Conservation (phyloP, 30 jellyfish, hydroid and myxozoan species). For the Catostylus mosaicus region DNA sequence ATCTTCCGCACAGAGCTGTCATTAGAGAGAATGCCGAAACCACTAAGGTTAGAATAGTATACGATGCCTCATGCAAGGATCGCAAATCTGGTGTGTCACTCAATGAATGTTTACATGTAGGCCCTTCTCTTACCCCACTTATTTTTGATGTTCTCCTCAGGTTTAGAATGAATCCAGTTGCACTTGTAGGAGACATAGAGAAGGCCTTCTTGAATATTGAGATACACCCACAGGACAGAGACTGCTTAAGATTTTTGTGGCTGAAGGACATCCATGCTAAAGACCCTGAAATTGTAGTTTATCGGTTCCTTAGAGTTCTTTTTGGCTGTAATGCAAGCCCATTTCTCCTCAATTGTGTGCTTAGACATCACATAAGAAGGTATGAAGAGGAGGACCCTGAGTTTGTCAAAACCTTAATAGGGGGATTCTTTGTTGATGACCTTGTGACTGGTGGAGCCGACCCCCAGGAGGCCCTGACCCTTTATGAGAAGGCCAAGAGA, state of each 20-base stretch:
- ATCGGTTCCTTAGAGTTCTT: conserved; percentile 6
- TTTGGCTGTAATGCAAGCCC: conserved; percentile 40
- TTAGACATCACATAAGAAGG: conserved; percentile 35
- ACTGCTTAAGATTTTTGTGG: conserved; percentile 62
- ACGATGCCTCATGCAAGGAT: conserved; percentile 18
- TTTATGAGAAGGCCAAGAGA: conserved; percentile 10
- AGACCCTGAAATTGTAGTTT: background rate
- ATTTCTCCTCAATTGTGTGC: conserved; percentile 43
- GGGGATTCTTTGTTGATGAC: conserved; percentile 35
- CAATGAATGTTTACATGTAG: conserved; percentile 55
- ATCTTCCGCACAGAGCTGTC: conserved; percentile 42
- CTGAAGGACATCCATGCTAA: conserved; percentile 11
- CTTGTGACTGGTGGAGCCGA: conserved; percentile 5
- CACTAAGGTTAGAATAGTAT: conserved; percentile 23
- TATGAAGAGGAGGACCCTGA: conserved; percentile 28
- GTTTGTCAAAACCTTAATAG: background rate
- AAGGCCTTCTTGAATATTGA: conserved; percentile 56
- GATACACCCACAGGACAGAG: conserved; percentile 51
- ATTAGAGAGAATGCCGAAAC: conserved; percentile 42
- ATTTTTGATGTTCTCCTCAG: conserved; percentile 31
- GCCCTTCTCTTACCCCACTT: conserved; percentile 43
- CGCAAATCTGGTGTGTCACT: conserved; percentile 18
- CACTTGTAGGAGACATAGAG: conserved; percentile 54
- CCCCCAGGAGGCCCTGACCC: background rate
- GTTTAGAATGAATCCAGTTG: conserved; percentile 24